Evolutionary conservation across 2,113 vertebrate genomes (phyloP).

Genomic region (Micronycteris hirsuta): DNA sequence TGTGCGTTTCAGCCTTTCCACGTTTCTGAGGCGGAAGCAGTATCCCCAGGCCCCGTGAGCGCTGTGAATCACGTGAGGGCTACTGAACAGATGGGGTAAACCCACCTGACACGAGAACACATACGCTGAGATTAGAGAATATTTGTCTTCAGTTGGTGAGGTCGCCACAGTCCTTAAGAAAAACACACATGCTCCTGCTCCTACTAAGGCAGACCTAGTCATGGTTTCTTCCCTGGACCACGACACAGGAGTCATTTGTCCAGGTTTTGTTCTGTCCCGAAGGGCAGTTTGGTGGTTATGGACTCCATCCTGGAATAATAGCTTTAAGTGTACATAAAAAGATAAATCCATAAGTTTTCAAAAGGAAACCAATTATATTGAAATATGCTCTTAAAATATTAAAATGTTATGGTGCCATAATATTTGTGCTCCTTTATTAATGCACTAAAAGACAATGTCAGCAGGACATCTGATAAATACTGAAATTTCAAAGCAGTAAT

Average conservation of each 20-base stretch:
- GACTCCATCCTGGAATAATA: neutral
- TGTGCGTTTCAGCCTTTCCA: conserved; percentile 15
- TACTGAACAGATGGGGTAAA: conserved; percentile 29
- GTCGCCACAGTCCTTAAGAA: conserved; percentile 82
- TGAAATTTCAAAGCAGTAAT: neutral
- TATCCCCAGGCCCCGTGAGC: neutral
- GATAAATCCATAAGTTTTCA: neutral
- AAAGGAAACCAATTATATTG: neutral
- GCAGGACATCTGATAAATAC: neutral
- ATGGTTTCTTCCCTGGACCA: conserved; percentile 58
- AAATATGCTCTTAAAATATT: neutral
- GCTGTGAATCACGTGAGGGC: conserved; percentile 15
- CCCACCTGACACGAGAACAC: conserved; percentile 52
- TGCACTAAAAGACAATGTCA: neutral
- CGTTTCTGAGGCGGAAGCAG: neutral
- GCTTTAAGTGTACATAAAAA: neutral
- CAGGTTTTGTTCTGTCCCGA: neutral
- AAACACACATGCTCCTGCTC: conserved; percentile 72
- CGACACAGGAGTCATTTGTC: neutral
- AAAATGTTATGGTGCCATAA: neutral
- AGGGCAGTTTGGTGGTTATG: neutral
- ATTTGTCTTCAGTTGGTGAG: conserved; percentile 71
- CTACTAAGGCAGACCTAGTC: conserved; percentile 65
- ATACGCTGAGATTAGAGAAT: conserved; percentile 54
- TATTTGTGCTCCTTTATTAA: neutral